phyloP scores from a whole-genome alignment of 2,888 invertebrate genomes.

The Rhogogaster chlorosoma region DNA sequence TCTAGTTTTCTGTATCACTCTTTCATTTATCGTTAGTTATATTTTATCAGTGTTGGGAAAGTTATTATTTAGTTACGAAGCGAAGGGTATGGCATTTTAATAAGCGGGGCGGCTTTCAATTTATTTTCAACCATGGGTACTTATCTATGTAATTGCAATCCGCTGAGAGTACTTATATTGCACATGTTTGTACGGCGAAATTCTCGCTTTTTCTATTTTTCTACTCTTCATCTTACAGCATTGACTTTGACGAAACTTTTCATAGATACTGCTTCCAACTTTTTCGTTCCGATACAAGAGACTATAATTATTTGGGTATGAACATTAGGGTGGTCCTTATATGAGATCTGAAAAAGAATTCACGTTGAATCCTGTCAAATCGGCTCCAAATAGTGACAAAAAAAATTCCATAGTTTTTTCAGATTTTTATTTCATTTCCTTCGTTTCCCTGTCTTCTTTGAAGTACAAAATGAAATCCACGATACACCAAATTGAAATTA shows the following conservation, averaged over 20 bases:
- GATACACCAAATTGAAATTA: too few relatives aligned
- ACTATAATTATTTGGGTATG: too few relatives aligned
- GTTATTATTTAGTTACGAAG: not conserved
- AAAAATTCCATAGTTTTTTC: too few relatives aligned
- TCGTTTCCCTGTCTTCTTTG: too few relatives aligned
- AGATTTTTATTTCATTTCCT: too few relatives aligned
- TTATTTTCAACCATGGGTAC: not conserved
- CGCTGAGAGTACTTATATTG: not conserved
- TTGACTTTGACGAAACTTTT: not conserved
- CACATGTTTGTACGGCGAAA: not conserved
- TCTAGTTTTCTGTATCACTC: not conserved
- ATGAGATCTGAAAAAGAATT: too few relatives aligned
- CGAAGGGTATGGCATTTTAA: not conserved
- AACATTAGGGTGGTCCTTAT: too few relatives aligned
- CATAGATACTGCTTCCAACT: too few relatives aligned
- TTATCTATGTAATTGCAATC: not conserved
- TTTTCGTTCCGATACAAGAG: too few relatives aligned
- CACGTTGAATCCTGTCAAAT: too few relatives aligned
- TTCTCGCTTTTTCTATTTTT: not conserved
- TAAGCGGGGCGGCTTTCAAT: not conserved
- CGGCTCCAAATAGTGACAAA: too few relatives aligned
- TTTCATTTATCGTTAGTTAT: not conserved
- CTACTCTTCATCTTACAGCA: not conserved
- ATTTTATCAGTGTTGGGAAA: not conserved
- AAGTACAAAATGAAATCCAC: too few relatives aligned